Evolutionary conservation across 2,888 invertebrate genomes (phyloP).

Genomic region (Prenolepis imparis): DNA sequence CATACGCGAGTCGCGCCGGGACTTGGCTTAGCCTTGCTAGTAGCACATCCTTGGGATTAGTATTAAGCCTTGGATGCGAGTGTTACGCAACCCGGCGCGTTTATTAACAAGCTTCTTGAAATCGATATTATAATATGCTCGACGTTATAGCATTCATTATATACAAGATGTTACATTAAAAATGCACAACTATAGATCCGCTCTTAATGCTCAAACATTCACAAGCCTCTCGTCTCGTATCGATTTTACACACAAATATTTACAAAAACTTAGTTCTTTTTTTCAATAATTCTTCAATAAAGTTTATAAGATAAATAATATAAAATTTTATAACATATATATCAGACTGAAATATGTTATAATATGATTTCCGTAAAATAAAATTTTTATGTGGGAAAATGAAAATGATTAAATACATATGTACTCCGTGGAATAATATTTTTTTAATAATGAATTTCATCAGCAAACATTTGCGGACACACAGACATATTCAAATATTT

Average conservation of each 20-base stretch:
- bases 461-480: constrained; percentile 18
- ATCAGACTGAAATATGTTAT: neutral
- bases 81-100: constrained; percentile 23
- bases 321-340: neutral
- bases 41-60: constrained; percentile 29
- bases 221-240: neutral
- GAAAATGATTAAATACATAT: neutral
- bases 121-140: neutral
- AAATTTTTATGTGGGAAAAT: neutral
- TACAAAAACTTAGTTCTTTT: constrained; percentile 18
- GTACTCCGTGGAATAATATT: constrained; percentile 21
- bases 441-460: constrained; percentile 19
- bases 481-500: neutral
- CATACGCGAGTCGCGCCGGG: constrained; percentile 30
- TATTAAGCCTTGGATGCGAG: constrained; percentile 33
- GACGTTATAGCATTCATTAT: neutral
- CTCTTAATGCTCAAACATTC: neutral
- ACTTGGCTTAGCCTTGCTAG: neutral
- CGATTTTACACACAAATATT: neutral
- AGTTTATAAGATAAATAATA: too few species aligned
- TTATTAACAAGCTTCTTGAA: constrained; percentile 40
- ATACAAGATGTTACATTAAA: neutral
- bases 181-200: neutral
- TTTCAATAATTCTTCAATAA: neutral
- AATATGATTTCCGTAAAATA: constrained; percentile 2